phyloP scores from a whole-genome alignment of 2,797 vertebrate genomes.

The Kryptolebias ocellatus region DNA sequence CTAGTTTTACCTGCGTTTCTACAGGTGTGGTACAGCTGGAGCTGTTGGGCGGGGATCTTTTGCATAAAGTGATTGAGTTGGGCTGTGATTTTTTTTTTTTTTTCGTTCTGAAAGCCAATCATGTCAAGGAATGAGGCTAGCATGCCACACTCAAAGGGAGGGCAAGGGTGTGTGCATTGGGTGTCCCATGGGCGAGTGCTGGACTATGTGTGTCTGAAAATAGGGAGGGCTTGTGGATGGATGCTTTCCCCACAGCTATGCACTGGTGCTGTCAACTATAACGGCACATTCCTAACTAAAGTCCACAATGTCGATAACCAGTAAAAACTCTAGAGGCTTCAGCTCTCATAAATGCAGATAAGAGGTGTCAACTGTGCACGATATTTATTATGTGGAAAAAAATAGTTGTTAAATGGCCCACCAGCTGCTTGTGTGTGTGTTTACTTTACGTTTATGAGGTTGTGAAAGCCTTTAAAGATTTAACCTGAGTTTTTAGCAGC shows the following conservation, averaged over 20 bases:
- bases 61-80: neutral
- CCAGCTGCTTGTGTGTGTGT: constrained; percentile 41
- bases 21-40: neutral
- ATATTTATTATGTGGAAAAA: constrained; percentile 18
- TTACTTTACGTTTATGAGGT: constrained; percentile 48
- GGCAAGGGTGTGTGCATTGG: constrained; percentile 44
- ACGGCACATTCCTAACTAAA: constrained; percentile 43
- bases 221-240: constrained; percentile 56
- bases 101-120: constrained; percentile 37
- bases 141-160: constrained; percentile 52
- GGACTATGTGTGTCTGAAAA: constrained; percentile 58
- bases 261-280: constrained; percentile 36
- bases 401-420: constrained; percentile 55
- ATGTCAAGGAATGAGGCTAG: constrained; percentile 62
- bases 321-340: neutral
- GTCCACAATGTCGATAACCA: constrained; percentile 35
- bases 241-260: constrained; percentile 60
- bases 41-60: neutral
- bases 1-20: constrained; percentile 7
- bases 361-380: constrained; percentile 17
- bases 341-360: constrained; percentile 17
- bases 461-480: constrained; percentile 38
- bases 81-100: neutral
- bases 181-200: constrained; percentile 46
- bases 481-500: constrained; percentile 19